A percentile compares a stretch with the other conserved stretches of the same genome.
Conservation (phyloP, 2,113 vertebrate species). For the Alouatta palliata region DNA sequence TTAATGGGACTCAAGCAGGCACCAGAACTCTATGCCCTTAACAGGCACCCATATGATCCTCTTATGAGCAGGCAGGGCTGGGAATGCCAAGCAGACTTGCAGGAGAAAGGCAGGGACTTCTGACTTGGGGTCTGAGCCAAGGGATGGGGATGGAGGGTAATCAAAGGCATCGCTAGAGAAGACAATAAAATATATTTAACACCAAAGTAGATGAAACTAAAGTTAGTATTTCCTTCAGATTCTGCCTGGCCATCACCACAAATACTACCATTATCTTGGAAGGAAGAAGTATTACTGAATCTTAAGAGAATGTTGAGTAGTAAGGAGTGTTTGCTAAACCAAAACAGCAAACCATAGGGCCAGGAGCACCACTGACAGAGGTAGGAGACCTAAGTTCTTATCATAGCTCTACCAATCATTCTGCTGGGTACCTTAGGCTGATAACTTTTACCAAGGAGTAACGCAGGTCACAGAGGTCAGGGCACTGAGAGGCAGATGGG, state of each 20-base stretch:
- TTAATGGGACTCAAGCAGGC: neutral
- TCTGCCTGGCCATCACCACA: neutral
- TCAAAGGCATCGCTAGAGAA: neutral
- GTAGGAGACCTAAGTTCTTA: neutral
- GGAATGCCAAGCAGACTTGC: neutral
- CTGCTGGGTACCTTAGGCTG: neutral
- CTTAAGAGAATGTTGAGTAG: neutral
- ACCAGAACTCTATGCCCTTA: neutral
- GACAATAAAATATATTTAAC: neutral
- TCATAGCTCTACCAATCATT: neutral
- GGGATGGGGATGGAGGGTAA: neutral
- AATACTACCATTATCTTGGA: neutral
- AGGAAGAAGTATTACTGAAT: neutral
- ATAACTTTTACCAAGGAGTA: neutral
- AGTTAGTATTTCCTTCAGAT: neutral
- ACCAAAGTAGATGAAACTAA: neutral
- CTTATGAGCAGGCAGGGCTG: neutral
- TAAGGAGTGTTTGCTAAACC: neutral
- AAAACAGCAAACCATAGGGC: neutral
- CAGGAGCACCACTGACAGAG: too few species aligned
- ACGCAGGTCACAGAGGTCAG: neutral
- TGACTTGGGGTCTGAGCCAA: neutral
- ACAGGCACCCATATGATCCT: neutral
- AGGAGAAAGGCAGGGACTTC: neutral
- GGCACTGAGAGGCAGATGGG: rapidly evolving